Evolutionary conservation across 2,113 vertebrate genomes (phyloP).

Genomic region (Hippocampus barbouri): DNA sequence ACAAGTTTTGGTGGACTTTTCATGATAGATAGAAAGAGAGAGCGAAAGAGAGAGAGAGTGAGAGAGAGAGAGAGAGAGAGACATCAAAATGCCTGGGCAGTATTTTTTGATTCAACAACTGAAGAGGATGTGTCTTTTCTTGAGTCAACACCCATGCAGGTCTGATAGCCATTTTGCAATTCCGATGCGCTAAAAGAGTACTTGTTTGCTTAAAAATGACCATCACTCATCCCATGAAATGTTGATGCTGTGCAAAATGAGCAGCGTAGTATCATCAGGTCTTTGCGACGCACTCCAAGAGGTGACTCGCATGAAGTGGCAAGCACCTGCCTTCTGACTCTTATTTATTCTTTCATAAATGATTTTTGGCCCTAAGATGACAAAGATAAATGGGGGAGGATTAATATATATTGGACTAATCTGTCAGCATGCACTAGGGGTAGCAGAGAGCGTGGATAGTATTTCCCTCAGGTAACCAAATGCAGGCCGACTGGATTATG

Average conservation of each 20-base stretch:
- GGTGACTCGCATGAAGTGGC: constrained; percentile 73
- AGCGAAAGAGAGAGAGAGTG: constrained; percentile 24
- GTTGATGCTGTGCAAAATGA: constrained; percentile 72
- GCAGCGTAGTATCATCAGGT: constrained; percentile 69
- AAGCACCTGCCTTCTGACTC: constrained; percentile 83
- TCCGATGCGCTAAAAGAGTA: constrained; percentile 23
- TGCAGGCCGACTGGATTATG: constrained; percentile 92
- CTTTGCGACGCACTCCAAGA: constrained; percentile 77
- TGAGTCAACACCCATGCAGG: constrained; percentile 41
- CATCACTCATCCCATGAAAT: constrained; percentile 69
- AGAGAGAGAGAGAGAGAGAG: too few species aligned
- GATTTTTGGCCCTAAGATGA: constrained; percentile 92
- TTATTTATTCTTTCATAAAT: constrained; percentile 90
- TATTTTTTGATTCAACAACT: background rate
- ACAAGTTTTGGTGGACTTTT: constrained; percentile 38
- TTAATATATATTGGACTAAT: constrained; percentile 99
- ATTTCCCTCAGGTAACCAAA: constrained; percentile 97
- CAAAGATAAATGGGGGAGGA: constrained; percentile 96
- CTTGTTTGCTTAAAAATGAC: constrained; percentile 9
- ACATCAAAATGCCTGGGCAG: background rate
- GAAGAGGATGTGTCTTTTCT: constrained; percentile 10
- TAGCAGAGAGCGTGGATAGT: constrained; percentile 78
- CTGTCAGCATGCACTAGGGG: constrained; percentile 75
- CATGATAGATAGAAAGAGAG: constrained; percentile 44
- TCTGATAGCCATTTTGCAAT: constrained; percentile 61